Evolutionary conservation across 1,140 invertebrate genomes (phyloP).

Genomic region (Battus philenor): DNA sequence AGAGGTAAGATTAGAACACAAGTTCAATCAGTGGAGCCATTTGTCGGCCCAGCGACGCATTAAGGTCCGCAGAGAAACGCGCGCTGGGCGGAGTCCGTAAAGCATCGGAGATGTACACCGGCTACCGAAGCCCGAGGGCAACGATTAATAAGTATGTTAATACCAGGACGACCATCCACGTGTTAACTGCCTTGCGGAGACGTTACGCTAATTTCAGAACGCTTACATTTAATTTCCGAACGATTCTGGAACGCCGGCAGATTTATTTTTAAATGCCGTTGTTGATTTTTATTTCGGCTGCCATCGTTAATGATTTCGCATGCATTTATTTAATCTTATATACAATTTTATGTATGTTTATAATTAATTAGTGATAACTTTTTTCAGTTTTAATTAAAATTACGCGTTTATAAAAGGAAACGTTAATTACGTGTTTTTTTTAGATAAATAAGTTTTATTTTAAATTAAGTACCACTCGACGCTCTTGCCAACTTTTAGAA

Average conservation of each 20-base stretch:
- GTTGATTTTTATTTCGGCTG: no score
- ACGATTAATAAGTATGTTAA: slow-evolving; percentile 60
- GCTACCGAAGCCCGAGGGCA: slow-evolving; percentile 54
- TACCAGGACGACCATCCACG: slow-evolving; percentile 17
- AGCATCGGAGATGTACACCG: slow-evolving; percentile 52
- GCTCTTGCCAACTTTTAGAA: no score
- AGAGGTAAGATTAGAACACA: slow-evolving; percentile 35
- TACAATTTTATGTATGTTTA: no score
- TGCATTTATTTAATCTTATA: no score
- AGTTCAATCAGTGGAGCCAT: slow-evolving; percentile 59
- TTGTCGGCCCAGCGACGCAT: slow-evolving; percentile 46
- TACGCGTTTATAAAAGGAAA: no score
- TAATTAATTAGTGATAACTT: no score
- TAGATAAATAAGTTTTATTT: no score
- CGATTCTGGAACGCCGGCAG: not conserved
- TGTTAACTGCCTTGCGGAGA: slow-evolving; percentile 7
- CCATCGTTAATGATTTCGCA: no score
- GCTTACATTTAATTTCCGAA: slow-evolving; percentile 7
- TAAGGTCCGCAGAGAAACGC: slow-evolving; percentile 29
- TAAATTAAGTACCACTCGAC: no score
- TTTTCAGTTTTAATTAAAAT: no score
- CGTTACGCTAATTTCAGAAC: slow-evolving; percentile 12
- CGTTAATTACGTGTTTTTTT: no score
- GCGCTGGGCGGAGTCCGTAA: slow-evolving; percentile 51
- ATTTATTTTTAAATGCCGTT: slow-evolving; percentile 12